Evolutionary conservation across 2,797 vertebrate species (phyloP), one percentile per base, ranked within the genome.

Genomic region (Triplophysa yarkandensis): DNA sequence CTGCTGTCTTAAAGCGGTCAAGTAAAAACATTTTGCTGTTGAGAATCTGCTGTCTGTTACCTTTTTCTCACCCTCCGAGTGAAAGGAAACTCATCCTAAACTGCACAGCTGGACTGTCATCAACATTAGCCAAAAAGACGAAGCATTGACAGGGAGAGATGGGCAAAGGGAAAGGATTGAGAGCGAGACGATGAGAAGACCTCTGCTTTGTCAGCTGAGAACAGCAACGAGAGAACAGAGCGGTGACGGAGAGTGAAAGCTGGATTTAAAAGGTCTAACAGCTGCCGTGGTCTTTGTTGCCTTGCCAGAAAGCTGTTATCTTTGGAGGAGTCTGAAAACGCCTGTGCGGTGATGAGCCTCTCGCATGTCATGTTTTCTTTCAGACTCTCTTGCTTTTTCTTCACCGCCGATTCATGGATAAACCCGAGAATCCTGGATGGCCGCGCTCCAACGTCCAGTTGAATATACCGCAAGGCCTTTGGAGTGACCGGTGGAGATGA

Each of bases 371-470:
- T 75, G 73, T 68, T 75, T 75, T 75, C 73, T 75, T 75, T 75
- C 64, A 68, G 55, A 55, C 55, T 68, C 71, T 57, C 63, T 68
- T 65, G 48, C 65, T 75, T 74, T 76, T 63, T 74, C 74, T 69
- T 55, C 62, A 76, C 68, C 61, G 43, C 64, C 79, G 79, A 86
- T 79, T 86, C 83, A 79, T 83, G 81, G 83, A 87, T 81, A 85
- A 71, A 77, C 77, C 80, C 52, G 43, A 82, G 64, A 43, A 67
- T 77, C 65, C 54, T 69, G 44, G 39, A 73, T 78, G 78, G 71
- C 84, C 27, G 46, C 58, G 17, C 7, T 84, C 81, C 82, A 86
- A 84, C 68, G 55, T 74, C 75, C 46, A 43, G 78, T 62, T 74
- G 63, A 54, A 77, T 78, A 80, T 76, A 69, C 48, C 54, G 69